Conservation (phyloP, 2,797 vertebrate genomes). For the Halcyon leucocephala region DNA sequence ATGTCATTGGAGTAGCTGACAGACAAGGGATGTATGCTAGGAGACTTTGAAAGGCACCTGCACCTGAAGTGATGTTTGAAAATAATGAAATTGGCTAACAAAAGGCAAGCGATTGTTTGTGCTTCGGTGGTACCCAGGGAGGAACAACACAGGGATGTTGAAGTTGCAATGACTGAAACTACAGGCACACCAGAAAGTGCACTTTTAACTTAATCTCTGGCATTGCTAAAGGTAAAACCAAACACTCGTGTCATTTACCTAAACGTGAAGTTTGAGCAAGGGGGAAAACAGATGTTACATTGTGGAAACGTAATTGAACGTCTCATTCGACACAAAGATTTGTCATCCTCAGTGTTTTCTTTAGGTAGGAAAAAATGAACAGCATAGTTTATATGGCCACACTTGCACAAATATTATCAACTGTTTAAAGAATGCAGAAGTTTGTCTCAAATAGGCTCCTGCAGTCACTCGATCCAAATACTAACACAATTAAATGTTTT, state of each 20-base stretch:
- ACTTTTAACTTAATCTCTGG: neutral
- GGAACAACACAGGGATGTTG: neutral
- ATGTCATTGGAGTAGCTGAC: neutral
- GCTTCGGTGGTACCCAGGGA: too few species aligned
- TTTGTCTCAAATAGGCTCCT: neutral
- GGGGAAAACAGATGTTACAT: accelerated
- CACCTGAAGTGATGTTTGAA: neutral
- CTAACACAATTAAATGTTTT: neutral
- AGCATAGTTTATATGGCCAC: neutral
- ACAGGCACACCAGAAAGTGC: neutral
- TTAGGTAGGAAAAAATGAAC: neutral
- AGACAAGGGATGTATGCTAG: neutral
- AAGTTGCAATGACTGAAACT: neutral
- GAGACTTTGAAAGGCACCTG: neutral
- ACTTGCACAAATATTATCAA: neutral
- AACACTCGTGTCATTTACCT: neutral
- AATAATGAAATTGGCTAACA: neutral
- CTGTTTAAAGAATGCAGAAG: neutral
- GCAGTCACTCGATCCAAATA: neutral
- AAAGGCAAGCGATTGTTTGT: neutral
- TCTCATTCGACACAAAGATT: neutral
- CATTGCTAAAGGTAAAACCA: neutral
- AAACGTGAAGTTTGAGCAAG: neutral
- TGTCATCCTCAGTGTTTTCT: neutral
- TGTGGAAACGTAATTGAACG: neutral